phyloP scores from a whole-genome alignment of 2,113 vertebrate genomes.

The Brachyhypopomus gauderio region DNA sequence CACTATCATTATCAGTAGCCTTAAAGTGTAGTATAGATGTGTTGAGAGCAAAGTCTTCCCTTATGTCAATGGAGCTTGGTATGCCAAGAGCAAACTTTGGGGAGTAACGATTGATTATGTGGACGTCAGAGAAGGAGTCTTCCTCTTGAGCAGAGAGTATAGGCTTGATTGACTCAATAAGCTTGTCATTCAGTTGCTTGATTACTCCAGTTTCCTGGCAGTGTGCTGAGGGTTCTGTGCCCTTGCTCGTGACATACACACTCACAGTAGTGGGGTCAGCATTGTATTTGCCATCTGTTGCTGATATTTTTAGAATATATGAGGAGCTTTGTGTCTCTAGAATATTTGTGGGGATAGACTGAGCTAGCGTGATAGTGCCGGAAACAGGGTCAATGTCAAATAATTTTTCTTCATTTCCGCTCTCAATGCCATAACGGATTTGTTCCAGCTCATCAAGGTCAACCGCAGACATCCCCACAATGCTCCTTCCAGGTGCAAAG shows the following conservation, averaged over 20 bases:
- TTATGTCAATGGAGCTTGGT: constrained; percentile 84
- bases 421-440: constrained; percentile 83
- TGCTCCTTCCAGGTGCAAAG: constrained; percentile 72
- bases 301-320: constrained; percentile 83
- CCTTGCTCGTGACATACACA: constrained; percentile 78
- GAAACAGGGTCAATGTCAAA: constrained; percentile 83
- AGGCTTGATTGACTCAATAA: constrained; percentile 85
- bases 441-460: constrained; percentile 92
- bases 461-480: constrained; percentile 84
- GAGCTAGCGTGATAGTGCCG: constrained; percentile 79
- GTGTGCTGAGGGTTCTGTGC: constrained; percentile 68
- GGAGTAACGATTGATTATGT: constrained; percentile 84
- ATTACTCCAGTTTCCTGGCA: constrained; percentile 88
- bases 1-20: constrained; percentile 83
- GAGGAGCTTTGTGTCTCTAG: constrained; percentile 58
- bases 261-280: constrained; percentile 83
- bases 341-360: constrained; percentile 70
- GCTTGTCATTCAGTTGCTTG: constrained; percentile 83
- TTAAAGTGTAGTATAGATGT: constrained; percentile 80
- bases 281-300: constrained; percentile 84
- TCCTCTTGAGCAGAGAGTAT: constrained; percentile 77
- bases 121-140: constrained; percentile 79
- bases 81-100: constrained; percentile 84
- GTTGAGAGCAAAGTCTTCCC: constrained; percentile 78
- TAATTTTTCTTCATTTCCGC: constrained; percentile 85